Evolutionary conservation across 2,888 invertebrate genomes (phyloP), one percentile per base, ranked within the genome.

Genomic region (Horisme vitalbata): DNA sequence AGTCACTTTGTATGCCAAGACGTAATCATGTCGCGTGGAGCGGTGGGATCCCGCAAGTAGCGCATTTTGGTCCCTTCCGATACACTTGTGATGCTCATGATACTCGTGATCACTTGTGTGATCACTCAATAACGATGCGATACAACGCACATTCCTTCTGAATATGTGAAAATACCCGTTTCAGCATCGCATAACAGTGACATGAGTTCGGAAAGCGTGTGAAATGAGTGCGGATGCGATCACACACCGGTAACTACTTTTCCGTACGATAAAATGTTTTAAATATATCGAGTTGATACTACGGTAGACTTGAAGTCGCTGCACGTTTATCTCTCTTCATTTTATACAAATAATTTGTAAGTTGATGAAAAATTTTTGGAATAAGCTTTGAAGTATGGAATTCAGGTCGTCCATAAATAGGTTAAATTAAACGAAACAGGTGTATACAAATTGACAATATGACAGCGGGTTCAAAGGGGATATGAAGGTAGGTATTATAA

Each of bases 161-260:
- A 47, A 52, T 52, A 37, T 46, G 50, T 51, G 45, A 46, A 48
- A 44, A 54, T 50, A 50, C 56, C 48, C 59, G 58, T 64, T 71
- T 58, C 49, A 59, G 54, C 63, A 57, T 58, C 54, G 41, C 41
- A 59, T 51, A 47, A 52, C 57, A 62, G 64, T 61, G 65, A 67
- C 67, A 76, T 51, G 52, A 58, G 59, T 62, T 58, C 72, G 68
- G 66, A 72, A 65, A 77, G 66, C 68, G 71, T 68, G 62, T 61
- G 60, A 73, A 81, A 80, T 72, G 79, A 78, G 78, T 52, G 46
- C 78, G 83, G 83, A 80, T 76, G 79, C 75, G 82, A 85, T 85
- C 75, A 72, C 65, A 60, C 65, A 76, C 88, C 88, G 86, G 88
- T 88, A 88, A 89, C 87, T 87, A 84, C 84, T 80, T 82, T 85